Base-by-base conservation (phyloP, 2,797 vertebrate genomes). In the Margarornis squamiger region DNA sequence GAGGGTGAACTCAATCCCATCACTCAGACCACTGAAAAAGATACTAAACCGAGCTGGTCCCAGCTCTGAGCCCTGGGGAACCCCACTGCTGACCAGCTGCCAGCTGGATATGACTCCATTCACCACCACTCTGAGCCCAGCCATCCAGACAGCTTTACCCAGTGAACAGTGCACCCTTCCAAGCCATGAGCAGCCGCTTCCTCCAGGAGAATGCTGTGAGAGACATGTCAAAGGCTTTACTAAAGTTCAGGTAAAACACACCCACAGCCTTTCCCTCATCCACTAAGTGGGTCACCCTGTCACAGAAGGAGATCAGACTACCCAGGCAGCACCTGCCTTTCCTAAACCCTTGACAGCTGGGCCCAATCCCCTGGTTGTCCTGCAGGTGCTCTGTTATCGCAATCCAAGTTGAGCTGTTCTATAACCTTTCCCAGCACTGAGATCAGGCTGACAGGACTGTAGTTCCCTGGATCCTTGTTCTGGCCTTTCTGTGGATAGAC, bases 61-160 rank as follows among this genome's bases (percentile, higher is more conserved):
- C 29, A 45, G 22, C 18, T 45, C 24, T 52, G n/a, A 30, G 38
- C 12, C 20, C n/a, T 45, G 29, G 9, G 29, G 12, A 83, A 38
- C 3, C 4, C 7, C 9, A 26, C 45, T 45, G n/a, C 43, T 52
- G n/a, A 38, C 10, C 4, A 5, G 23, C 11, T 1, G 0, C 29
- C 14, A 39, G 14, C 55, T 4, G 10, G 17, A 45, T 45, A 12
- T 15, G n/a, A 26, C 43, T 51, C 24, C 20, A 51, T 22, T 39
- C 20, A 39, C 4, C 29, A 51, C 7, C 36, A 62, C 27, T 43
- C 43, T 55, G 51, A 36, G 45, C 36, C 20, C 1, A 1, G 10
- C 8, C 36, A 89, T 23, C 9, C 39, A 63, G 39, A 23, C 20
- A 63, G 29, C 11, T 43, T 63, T 23, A 43, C 29, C 61, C 39